Evolutionary conservation across 2,888 invertebrate genomes (phyloP), one percentile per base, ranked within the genome.

Genomic region (Eristalis intricaria): DNA sequence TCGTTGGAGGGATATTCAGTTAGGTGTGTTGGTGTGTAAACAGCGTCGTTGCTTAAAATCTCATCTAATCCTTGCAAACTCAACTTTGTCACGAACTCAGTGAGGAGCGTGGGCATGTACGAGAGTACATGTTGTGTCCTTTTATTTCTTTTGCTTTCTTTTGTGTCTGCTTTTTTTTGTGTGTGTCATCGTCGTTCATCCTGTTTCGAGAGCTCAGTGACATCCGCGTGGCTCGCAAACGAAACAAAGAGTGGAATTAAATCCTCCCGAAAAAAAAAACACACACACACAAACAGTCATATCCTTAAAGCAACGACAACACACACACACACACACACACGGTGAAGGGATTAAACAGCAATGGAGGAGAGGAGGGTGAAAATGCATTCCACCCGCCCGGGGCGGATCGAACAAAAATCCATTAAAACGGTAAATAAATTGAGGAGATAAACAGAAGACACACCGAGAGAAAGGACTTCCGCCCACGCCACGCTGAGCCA

Each of bases 401-500:
- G 7, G 32, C 32, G 7, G 32, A 8, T 32, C 32, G 69, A 69
- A 69, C 23, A 71, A 77, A 86, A 83, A 74, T 78, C 78, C 82
- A 83, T 82, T 83, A 83, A 83, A 86, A 73, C 61, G 78, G 78
- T 86, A 78, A 83, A 83, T 83, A 86, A 86, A 86, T 83, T 70
- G 86, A 61, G 2, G 60, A 78, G 83, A 86, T 83, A 83, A 86
- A 83, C 78, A 82, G 68, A 38, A 70, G 66, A 29, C 50, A 29
- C 10, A 66, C 66, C 29, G 26, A 11, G 26, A 60, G 23, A 61
- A 68, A 82, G 64, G 77, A 77, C 29, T 60, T 43, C 65, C 32
- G 40, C 26, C 65, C 19, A 32, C 38, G 63, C 65, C 19, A 32
- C 43, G 70, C 35, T 65, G 60, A 58, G 8, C 40, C 7, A 19